Evolutionary conservation across 2,888 invertebrate species (phyloP), one percentile per base, ranked within the genome.

Genomic region (Tinea trinotella): DNA sequence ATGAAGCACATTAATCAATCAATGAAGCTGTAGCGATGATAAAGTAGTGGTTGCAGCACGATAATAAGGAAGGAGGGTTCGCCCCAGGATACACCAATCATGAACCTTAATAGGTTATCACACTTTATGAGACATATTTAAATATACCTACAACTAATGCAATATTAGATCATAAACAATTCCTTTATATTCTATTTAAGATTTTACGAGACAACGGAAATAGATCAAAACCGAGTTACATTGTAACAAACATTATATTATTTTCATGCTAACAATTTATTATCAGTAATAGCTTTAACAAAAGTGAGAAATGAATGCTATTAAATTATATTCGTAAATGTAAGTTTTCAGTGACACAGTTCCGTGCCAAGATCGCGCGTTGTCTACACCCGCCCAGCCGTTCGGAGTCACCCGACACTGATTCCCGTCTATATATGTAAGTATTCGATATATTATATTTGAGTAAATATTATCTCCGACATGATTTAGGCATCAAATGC

Each of bases 401-500:
- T n/a, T 40, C 36, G n/a, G n/a, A 36, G n/a, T 36, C 17, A 13
- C 13, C 7, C 30, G 30, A 30, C 30, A 30, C 30, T 30, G 30
- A 30, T 40, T 4, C 40, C 13, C 40, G 40, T 40, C 17, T n/a
- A 40, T 30, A 30, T 30, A 30, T 30, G 30, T 30, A n/a, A 30
- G 15, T 24, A 50, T 50, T 20, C n/a, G 20, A 50, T 36, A 53
- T 30, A 53, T 36, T 36, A 53, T 30, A 53, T 36, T 30, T 12
- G 59, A 63, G 63, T 69, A 77, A 81, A 76, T 75, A 73, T 74
- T 72, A 76, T 78, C 68, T 74, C 65, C 65, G 71, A 74, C 70
- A 75, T 77, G 72, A 80, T 82, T 84, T 83, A 78, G 78, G 81
- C 77, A 76, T 83, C 78, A 80, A 78, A 76, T 80, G 73, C 69